Percentiles rank a stretch among this genome's conserved stretches.
Conservation (phyloP, 2,888 invertebrate species). For the Sepiola atlantica region DNA sequence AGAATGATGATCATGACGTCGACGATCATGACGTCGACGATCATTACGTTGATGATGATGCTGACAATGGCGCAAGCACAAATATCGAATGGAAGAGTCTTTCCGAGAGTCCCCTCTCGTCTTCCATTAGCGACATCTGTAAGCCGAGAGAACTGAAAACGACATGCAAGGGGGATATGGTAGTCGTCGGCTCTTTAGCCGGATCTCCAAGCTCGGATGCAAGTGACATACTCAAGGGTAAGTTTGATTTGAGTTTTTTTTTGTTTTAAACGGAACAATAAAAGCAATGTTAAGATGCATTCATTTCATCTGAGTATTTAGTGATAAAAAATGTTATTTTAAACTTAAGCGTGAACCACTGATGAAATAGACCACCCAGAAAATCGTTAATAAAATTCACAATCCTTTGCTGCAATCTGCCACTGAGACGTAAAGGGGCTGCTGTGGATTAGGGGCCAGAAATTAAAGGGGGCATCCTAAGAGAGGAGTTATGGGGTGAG, state of each 20-base stretch:
- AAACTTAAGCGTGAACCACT: no score
- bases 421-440: no score
- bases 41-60: no score
- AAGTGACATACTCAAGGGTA: slow-evolving; percentile 62
- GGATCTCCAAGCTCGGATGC: slow-evolving; percentile 63
- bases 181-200: slow-evolving; percentile 67
- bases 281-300: no score
- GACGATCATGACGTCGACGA: neutral
- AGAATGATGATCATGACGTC: neutral
- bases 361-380: no score
- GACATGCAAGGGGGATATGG: slow-evolving; percentile 68
- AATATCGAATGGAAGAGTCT: slow-evolving; percentile 45
- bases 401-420: no score
- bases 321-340: no score
- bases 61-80: neutral
- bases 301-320: no score
- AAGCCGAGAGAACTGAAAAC: slow-evolving; percentile 58
- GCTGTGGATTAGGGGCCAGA: no score
- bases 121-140: neutral
- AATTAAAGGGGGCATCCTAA: no score
- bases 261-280: neutral
- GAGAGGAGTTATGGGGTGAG: no score
- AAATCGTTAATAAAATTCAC: no score
- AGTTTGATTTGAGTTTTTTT: neutral
- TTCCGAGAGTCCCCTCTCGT: slow-evolving; percentile 34